Evolutionary conservation across 2,113 vertebrate genomes (phyloP).

Genomic region (Rhea americana): DNA sequence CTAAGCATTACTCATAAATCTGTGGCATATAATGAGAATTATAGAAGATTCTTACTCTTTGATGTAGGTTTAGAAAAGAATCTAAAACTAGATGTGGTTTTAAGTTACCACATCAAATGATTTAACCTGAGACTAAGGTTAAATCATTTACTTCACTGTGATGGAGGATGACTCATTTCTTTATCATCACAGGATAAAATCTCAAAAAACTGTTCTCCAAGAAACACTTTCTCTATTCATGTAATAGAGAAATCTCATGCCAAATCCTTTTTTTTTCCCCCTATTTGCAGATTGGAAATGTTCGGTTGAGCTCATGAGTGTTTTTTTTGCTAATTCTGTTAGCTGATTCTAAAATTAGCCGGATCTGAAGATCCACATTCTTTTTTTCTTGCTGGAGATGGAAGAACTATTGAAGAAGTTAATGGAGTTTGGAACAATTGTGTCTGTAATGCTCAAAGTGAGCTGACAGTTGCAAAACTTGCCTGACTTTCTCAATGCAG

Average conservation of each 20-base stretch:
- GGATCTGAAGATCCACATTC: background rate
- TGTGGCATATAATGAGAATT: slow-evolving; percentile 4
- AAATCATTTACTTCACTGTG: background rate
- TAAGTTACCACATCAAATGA: slow-evolving; percentile 62
- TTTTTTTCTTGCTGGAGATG: slow-evolving; percentile 8
- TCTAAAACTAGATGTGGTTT: slow-evolving; percentile 62
- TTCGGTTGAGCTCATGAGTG: background rate
- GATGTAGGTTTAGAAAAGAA: slow-evolving; percentile 44
- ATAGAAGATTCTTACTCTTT: slow-evolving; percentile 43
- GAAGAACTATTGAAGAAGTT: background rate
- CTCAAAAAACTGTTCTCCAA: background rate
- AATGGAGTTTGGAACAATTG: background rate
- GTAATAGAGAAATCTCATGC: slow-evolving; percentile 33
- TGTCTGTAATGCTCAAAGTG: fast-evolving
- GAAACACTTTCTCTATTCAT: slow-evolving; percentile 37
- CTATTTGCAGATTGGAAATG: slow-evolving; percentile 10
- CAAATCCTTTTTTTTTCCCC: background rate
- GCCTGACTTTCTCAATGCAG: background rate
- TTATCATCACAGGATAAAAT: slow-evolving; percentile 15
- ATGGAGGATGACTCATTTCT: slow-evolving; percentile 59
- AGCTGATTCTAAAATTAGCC: slow-evolving; percentile 10
- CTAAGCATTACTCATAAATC: background rate
- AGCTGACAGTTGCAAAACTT: background rate
- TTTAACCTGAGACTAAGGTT: background rate
- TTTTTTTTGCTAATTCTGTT: background rate